Base-by-base conservation (phyloP, 30 jellyfish, hydroid and myxozoan genomes). In the Haliclystus octoradiatus region DNA sequence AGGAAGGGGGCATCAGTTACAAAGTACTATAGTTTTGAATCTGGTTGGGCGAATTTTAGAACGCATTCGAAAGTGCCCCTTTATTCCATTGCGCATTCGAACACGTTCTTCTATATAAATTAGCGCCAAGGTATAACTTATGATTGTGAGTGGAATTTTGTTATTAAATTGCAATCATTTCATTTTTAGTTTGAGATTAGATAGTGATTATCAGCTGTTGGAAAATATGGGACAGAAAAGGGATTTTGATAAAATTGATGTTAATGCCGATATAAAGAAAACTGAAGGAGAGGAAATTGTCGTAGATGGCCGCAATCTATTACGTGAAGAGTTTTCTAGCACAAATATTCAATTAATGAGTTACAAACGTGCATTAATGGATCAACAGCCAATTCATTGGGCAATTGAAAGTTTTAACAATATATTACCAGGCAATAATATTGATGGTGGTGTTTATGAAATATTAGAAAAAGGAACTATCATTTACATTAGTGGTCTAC, bases 401-500 rank as follows among this genome's bases (percentile, higher is more conserved):
- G 95, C 98, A 23, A 34, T 89, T 3, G 71, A 62, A 65, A 89
- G 95, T 50, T 89, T 89, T 79, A 89, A 89, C 68, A 80, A 65
- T 40, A 62, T 89, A 4, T 9, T 40, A 5, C 57, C 57, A 5
- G 57, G 57, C 19, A 81, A 82, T 70, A 89, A 78, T 62, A 51
- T 49, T 51, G 33, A 80, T 3, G 98, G 98, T 3, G 98, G 98
- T 0, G 98, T 89, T 30, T 89, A 89, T 62, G 98, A 89, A 70
- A 89, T 89, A 63, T 60, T 77, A 49, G 94, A 80, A 47, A 71
- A 75, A 23, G 47, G 75, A 51, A 79, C 65, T 49, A 76, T 72
- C 68, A 74, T 89, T 31, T 89, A 89, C 92, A 89, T 89, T 3
- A 89, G 98, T 60, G 98, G 98, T n/a, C 68, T 89, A 28, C 98